Base-by-base conservation (phyloP, 2,797 vertebrate species). In the Moxostoma hubbsi region DNA sequence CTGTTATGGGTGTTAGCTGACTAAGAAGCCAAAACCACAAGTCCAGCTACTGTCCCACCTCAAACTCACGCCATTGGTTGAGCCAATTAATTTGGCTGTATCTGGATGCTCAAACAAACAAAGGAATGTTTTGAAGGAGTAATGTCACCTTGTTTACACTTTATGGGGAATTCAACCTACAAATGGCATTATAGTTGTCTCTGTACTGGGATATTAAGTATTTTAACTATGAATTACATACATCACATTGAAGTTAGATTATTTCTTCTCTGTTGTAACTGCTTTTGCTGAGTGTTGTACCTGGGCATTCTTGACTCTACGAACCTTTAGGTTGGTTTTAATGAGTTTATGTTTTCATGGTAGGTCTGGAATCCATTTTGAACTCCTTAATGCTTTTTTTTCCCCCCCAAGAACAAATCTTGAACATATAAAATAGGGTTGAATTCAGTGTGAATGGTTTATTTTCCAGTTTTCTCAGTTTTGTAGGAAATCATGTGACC, bases 261-360 rank as follows among this genome's bases (percentile, higher is more conserved):
- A 47, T 57, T 57, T 58, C 16, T 67, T 12, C 67, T 67, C 45
- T 13, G 43, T 76, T 58, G 45, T 49, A 24, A 76, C 16, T 49
- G n/a, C 24, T 6, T 75, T 75, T 47, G 43, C 73, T 55, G 63
- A 55, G 9, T 59, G 9, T 71, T 6, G 12, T 49, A 49, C 47
- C 47, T 51, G 12, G 9, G 12, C 47, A 7, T 51, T 58, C 8
- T 61, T 73, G 8, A 50, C 15, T 61, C 53, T 16, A 4, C n/a
- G n/a, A 18, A 10, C 10, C 51, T 54, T 12, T 11, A 13, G n/a
- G 18, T 12, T 75, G 9, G n/a, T 64, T 46, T 75, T 36, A 43
- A 64, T 43, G 24, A 55, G 18, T 65, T 53, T 65, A 9, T 53
- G 9, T 24, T 15, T 24, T 8, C 57, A 59, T n/a, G 18, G 16